Percentiles rank a stretch among this genome's conserved stretches.
Conservation (phyloP, 2,797 vertebrate species). For the Rallus crepitans region DNA sequence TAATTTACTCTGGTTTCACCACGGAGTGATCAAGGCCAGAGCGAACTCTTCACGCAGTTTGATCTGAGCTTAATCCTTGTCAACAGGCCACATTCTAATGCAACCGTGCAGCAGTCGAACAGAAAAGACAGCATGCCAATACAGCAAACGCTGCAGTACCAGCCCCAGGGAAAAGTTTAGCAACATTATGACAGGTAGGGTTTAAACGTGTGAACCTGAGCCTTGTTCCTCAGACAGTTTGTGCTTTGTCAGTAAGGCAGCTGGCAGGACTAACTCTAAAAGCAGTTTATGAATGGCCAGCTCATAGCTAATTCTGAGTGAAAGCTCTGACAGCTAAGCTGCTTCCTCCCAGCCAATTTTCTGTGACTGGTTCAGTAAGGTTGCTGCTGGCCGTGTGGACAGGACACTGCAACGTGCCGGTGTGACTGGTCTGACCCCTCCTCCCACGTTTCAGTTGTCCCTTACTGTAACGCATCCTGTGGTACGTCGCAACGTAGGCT, state of each 20-base stretch:
- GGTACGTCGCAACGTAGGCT: not conserved
- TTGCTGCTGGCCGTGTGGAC: not conserved
- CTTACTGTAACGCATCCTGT: not conserved
- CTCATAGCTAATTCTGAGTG: conserved; percentile 57
- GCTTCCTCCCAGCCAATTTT: conserved; percentile 41
- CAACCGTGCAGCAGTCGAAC: not conserved
- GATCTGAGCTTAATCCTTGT: not conserved
- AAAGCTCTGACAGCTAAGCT: conserved; percentile 45
- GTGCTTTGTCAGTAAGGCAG: conserved; percentile 31
- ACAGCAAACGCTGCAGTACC: conserved; percentile 7
- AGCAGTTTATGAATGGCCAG: conserved; percentile 37
- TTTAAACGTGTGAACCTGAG: not conserved
- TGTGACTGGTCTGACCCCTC: not conserved
- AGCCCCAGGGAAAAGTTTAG: conserved; percentile 11
- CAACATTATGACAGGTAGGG: conserved; percentile 9
- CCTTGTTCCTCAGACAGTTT: conserved; percentile 9
- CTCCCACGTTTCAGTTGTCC: not conserved
- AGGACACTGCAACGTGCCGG: not conserved
- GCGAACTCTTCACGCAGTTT: not conserved
- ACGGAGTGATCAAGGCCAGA: conserved; percentile 12
- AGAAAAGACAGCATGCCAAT: conserved; percentile 43
- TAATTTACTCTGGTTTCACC: conserved; percentile 33
- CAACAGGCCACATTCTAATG: not conserved
- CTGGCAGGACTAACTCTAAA: conserved; percentile 35
- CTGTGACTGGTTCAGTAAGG: not conserved